Percentiles rank a stretch among this genome's conserved stretches.
These are phyloP conservation scores for Epistrophe grossulariae DNA, from an alignment of 2,888 invertebrate species.

Conservation along the genomic window DNA sequence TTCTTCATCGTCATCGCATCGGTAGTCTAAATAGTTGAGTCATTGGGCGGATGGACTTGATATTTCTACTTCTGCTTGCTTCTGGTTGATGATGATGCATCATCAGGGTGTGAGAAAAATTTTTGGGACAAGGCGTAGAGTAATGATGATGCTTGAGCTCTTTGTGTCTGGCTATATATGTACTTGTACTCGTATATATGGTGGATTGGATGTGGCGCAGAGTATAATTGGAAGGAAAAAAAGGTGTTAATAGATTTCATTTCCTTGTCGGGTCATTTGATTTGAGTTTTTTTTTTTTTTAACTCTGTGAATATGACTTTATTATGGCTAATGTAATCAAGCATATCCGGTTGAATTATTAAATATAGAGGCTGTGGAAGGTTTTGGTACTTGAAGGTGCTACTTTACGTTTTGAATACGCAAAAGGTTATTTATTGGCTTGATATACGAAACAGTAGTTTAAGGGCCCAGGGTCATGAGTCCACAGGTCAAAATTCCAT, in stretches of 20 bases:
- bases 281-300: slow-evolving; percentile 32
- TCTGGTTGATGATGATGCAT: slow-evolving; percentile 19
- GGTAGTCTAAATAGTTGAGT: slow-evolving; percentile 36
- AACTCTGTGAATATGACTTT: not conserved
- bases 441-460: too few species aligned
- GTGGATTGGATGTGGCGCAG: slow-evolving; percentile 19
- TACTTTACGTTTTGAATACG: too few species aligned
- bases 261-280: slow-evolving; percentile 59
- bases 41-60: slow-evolving; percentile 46
- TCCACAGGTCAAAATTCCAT: too few species aligned
- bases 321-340: slow-evolving; percentile 25
- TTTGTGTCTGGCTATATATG: slow-evolving; percentile 9
- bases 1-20: slow-evolving; percentile 12
- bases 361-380: too few species aligned
- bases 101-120: slow-evolving; percentile 71
- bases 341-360: slow-evolving; percentile 5
- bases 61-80: slow-evolving; percentile 24
- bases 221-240: slow-evolving; percentile 60
- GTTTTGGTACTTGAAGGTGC: too few species aligned
- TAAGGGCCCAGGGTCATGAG: too few species aligned
- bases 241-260: slow-evolving; percentile 73
- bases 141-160: slow-evolving; percentile 52
- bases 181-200: too few species aligned
- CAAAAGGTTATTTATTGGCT: too few species aligned
- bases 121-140: slow-evolving; percentile 60